Base-by-base conservation (phyloP, 2,797 vertebrate species). In the Mastacembelus armatus region DNA sequence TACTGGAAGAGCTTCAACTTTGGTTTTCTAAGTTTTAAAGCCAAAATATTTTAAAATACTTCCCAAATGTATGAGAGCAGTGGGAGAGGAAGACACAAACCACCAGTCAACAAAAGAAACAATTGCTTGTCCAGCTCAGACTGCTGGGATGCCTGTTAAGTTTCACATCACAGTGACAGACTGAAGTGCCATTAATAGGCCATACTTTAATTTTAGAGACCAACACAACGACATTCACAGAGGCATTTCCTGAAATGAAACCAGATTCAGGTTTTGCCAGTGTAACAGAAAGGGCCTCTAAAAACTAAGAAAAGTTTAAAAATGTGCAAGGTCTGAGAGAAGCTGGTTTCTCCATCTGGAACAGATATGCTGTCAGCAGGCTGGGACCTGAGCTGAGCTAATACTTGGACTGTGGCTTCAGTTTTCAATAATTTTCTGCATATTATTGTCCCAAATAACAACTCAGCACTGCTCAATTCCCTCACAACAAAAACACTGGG, bases 301-400 rank as follows among this genome's bases (percentile, higher is more conserved):
- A 50, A 71, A 80, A 66, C 29, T 51, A 30, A 47, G 57, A 54
- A 43, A 63, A 70, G 59, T 49, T 32, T n/a, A 43, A 45, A 77
- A 63, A 72, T 65, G 40, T 57, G 49, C 22, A 54, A 74, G 71
- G 71, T 76, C 76, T 74, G 59, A 72, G 73, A 42, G 47, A 79
- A 79, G 61, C 60, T 78, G 81, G 67, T 66, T 85, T 61, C 52
- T 88, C 86, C 81, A 86, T 86, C 86, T 86, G 86, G 83, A 82
- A 76, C 19, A 76, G 69, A 87, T 78, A 66, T 56, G 58, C 65
- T 64, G 72, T 66, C 66, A 63, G 57, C 63, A 36, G 57, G 62
- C 60, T 4, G 11, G 19, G 63, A 60, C 66, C 48, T 33, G 59
- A 74, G 71, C 63, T 26, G 70, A 61, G 59, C 69, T 77, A 77